Evolutionary conservation across 2,113 vertebrate genomes (phyloP).

Genomic region (Pelodiscus sinensis): DNA sequence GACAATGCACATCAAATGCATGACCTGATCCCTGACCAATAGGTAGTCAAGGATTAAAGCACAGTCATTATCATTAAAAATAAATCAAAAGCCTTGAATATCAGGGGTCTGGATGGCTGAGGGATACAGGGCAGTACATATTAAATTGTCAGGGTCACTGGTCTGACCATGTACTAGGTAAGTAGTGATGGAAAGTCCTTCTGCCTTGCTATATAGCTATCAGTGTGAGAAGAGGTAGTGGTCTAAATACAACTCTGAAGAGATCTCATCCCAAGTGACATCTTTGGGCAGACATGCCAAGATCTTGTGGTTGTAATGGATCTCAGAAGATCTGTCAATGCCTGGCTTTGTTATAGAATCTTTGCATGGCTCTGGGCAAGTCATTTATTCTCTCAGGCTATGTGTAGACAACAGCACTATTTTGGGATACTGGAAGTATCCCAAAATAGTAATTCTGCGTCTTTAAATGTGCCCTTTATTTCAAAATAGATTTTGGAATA

Average conservation of each 20-base stretch:
- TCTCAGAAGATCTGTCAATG: neutral
- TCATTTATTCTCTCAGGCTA: neutral
- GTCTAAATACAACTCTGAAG: conserved; percentile 17
- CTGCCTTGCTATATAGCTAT: conserved; percentile 35
- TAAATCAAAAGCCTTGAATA: neutral
- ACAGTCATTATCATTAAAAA: conserved; percentile 23
- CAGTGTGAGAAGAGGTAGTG: conserved; percentile 50
- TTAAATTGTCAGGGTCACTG: conserved; percentile 52
- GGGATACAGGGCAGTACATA: neutral
- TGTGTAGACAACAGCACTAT: no score
- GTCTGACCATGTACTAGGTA: conserved; percentile 47
- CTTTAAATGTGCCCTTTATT: no score
- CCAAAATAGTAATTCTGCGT: no score
- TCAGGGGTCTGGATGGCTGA: neutral
- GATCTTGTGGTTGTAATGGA: neutral
- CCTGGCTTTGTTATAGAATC: neutral
- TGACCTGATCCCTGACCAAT: conserved; percentile 11
- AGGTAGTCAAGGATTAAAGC: neutral
- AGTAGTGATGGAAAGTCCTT: conserved; percentile 48
- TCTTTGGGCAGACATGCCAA: neutral
- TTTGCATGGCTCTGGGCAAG: neutral
- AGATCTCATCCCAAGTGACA: neutral
- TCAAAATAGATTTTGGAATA: no score
- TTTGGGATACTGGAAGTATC: no score
- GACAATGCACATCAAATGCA: neutral